phyloP scores from a whole-genome alignment of 2,888 invertebrate genomes.

The Apamea epomidion region DNA sequence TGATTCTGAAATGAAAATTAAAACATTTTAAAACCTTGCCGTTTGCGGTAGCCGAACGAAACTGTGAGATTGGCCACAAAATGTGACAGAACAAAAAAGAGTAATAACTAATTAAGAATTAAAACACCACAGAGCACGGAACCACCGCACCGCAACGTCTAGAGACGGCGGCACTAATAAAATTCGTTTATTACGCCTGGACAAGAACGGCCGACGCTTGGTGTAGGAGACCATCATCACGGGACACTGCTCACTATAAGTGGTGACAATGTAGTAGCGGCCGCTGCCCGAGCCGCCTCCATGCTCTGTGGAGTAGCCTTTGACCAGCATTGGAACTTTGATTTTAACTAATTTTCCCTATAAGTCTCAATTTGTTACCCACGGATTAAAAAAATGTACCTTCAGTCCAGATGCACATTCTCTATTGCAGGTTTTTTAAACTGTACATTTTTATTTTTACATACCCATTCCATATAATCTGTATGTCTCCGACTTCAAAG shows the following conservation, averaged over 20 bases:
- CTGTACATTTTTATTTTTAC: neutral
- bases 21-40: neutral
- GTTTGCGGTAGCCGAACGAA: neutral
- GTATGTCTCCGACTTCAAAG: slow-evolving; percentile 83
- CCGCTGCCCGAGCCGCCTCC: no score
- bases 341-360: no score
- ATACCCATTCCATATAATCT: slow-evolving; percentile 84
- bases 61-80: neutral
- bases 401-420: no score
- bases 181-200: neutral
- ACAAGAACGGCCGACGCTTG: no score
- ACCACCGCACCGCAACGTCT: neutral
- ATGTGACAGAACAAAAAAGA: neutral
- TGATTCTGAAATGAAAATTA: slow-evolving; percentile 75
- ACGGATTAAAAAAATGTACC: no score
- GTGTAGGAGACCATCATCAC: no score
- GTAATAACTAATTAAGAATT: neutral
- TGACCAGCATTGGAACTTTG: no score
- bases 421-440: neutral
- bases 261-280: no score
- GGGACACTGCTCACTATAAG: no score
- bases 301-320: no score
- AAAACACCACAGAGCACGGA: neutral
- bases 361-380: no score
- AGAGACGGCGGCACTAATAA: neutral